Evolutionary conservation across 2,113 vertebrate genomes (phyloP).

Genomic region (Pseudorasbora parva): DNA sequence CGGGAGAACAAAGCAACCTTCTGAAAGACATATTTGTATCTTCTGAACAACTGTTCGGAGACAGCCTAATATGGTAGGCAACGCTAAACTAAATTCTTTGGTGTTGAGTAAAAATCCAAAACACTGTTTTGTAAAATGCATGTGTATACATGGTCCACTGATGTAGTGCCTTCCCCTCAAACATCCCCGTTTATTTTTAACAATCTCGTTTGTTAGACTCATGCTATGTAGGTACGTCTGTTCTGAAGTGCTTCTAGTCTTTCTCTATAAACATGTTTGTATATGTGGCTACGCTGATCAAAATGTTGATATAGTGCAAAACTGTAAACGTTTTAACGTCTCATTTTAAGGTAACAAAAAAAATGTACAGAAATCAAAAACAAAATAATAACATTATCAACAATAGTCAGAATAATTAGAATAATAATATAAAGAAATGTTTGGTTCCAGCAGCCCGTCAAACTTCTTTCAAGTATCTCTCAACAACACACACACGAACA

Average conservation of each 20-base stretch:
- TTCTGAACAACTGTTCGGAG: slow-evolving; percentile 52
- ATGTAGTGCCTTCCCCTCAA: slow-evolving; percentile 26
- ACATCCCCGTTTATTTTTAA: slow-evolving; percentile 23
- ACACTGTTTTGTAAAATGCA: slow-evolving; percentile 27
- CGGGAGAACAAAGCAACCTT: slow-evolving; percentile 15
- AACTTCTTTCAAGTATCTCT: slow-evolving; percentile 99
- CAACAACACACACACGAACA: slow-evolving; percentile 73
- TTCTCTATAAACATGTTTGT: slow-evolving; percentile 86
- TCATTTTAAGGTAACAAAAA: slow-evolving; percentile 53
- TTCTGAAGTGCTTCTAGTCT: slow-evolving; percentile 86
- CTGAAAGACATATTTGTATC: slow-evolving; percentile 29
- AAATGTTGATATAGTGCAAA: slow-evolving; percentile 96
- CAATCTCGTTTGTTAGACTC: slow-evolving; percentile 32
- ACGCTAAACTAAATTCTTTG: slow-evolving; percentile 89
- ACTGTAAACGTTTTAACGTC: slow-evolving; percentile 86
- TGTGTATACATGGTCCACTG: slow-evolving; percentile 65
- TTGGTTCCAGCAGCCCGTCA: slow-evolving; percentile 97
- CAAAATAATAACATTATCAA: slow-evolving; percentile 65
- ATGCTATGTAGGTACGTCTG: slow-evolving; percentile 74
- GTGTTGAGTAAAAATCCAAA: slow-evolving; percentile 83
- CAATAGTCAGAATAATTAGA: slow-evolving; percentile 65
- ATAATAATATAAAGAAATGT: slow-evolving; percentile 85
- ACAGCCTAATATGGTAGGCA: slow-evolving; percentile 79
- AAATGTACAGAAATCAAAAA: slow-evolving; percentile 56
- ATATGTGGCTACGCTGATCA: slow-evolving; percentile 87